Evolutionary conservation across 2,888 invertebrate genomes (phyloP).

Genomic region (Plagodis pulveraria): DNA sequence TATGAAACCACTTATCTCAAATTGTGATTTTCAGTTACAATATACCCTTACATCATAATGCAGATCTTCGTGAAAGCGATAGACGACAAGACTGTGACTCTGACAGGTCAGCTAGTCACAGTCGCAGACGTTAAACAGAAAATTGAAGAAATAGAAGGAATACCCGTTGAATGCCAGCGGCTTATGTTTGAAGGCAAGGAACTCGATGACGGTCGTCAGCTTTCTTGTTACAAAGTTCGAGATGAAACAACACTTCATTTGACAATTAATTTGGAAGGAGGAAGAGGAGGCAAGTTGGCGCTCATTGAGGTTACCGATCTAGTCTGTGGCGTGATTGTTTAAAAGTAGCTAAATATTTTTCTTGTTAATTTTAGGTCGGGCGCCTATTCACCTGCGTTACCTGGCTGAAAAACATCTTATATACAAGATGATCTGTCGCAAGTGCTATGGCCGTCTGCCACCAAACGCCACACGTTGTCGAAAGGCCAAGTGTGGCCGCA

Average conservation of each 20-base stretch:
- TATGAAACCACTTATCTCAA: too few relatives aligned
- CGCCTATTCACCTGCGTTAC: background rate
- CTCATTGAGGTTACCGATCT: too few relatives aligned
- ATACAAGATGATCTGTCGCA: conserved; percentile 22
- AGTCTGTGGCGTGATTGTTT: too few relatives aligned
- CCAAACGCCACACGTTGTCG: conserved; percentile 13
- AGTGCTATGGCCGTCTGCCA: conserved; percentile 19
- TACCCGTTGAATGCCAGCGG: conserved; percentile 25
- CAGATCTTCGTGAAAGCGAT: conserved; percentile 24
- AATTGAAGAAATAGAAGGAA: conserved; percentile 24
- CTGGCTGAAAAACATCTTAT: conserved; percentile 2
- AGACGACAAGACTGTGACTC: conserved; percentile 20
- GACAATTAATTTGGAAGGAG: conserved; percentile 20
- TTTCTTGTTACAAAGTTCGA: conserved; percentile 20
- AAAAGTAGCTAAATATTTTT: too few relatives aligned
- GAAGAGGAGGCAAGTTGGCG: background rate
- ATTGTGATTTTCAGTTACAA: too few relatives aligned
- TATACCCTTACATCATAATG: conserved; percentile 9
- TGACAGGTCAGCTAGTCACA: conserved; percentile 6
- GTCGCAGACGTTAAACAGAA: conserved; percentile 21
- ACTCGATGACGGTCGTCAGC: conserved; percentile 14
- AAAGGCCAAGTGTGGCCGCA: conserved; percentile 21
- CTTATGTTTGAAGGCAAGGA: conserved; percentile 24
- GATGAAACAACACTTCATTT: conserved; percentile 26
- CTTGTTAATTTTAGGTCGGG: background rate